Percentiles rank a stretch among this genome's conserved stretches.
Evolutionary conservation across 2,888 invertebrate species (phyloP).

Genomic region (Invenusta paracnida): DNA sequence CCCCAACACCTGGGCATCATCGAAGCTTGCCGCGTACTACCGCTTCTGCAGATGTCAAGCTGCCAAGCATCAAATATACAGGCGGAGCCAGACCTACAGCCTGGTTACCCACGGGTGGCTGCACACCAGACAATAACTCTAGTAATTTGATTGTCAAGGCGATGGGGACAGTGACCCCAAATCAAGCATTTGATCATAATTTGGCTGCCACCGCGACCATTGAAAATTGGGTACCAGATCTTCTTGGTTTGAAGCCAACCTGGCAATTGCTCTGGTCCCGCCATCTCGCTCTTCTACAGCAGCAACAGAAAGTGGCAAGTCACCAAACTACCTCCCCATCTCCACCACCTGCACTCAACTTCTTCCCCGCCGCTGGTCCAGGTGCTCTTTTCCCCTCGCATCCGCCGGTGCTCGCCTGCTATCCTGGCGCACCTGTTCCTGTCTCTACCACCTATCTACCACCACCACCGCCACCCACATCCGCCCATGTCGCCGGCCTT

Average conservation of each 20-base stretch:
- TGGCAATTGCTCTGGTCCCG: neutral
- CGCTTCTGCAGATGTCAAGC: neutral
- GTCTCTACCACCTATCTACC: neutral
- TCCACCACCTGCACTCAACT: too few relatives aligned
- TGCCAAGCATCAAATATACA: neutral
- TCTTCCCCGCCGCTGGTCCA: too few relatives aligned
- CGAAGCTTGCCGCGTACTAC: neutral
- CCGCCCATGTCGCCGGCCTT: too few relatives aligned
- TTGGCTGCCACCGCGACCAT: neutral
- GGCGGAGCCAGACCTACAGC: neutral
- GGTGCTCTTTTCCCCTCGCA: too few relatives aligned
- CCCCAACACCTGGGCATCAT: too few relatives aligned
- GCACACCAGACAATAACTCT: neutral
- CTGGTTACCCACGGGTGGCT: neutral
- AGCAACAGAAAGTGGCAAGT: neutral
- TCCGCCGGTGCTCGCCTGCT: too few relatives aligned
- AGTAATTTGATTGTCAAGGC: neutral
- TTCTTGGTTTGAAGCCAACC: neutral
- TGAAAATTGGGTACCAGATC: neutral
- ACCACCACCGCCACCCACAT: neutral
- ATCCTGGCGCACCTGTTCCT: neutral
- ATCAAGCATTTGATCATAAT: too few relatives aligned
- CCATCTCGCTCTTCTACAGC: neutral
- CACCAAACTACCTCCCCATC: neutral
- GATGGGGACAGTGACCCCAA: too few relatives aligned